These are phyloP conservation scores for Stigmatopora argus DNA, from an alignment of 2,113 vertebrate species.

Conservation along the genomic window DNA sequence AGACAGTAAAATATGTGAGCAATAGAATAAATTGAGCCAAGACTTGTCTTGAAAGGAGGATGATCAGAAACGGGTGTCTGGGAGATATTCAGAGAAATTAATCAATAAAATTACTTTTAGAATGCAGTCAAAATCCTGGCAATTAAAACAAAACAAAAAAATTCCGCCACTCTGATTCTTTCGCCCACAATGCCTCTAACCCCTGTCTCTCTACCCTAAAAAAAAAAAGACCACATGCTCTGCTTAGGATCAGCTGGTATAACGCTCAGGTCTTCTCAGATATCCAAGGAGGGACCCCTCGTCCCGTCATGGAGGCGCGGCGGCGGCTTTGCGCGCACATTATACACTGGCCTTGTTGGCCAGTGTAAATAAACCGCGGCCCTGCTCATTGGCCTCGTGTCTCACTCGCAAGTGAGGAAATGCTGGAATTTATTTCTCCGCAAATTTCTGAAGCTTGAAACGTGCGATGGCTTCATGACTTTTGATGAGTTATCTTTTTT, in stretches of 20 bases:
- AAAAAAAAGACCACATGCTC: slow-evolving; percentile 28
- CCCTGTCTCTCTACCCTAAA: slow-evolving; percentile 1
- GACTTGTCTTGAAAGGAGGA: not conserved
- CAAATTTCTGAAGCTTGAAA: slow-evolving; percentile 25
- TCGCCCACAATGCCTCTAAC: slow-evolving; percentile 29
- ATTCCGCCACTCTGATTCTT: not conserved
- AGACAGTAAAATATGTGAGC: not conserved
- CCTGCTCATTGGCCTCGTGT: slow-evolving; percentile 45
- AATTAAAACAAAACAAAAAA: not conserved
- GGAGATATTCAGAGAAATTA: slow-evolving; percentile 10
- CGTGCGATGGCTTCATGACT: slow-evolving; percentile 11
- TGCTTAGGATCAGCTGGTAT: slow-evolving; percentile 53
- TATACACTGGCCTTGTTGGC: slow-evolving; percentile 35
- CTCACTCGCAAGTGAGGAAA: slow-evolving; percentile 52
- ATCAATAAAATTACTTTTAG: slow-evolving; percentile 7
- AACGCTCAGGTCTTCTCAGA: slow-evolving; percentile 57
- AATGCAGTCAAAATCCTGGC: slow-evolving; percentile 14
- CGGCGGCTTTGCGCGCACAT: slow-evolving; percentile 33
- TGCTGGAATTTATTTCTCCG: slow-evolving; percentile 47
- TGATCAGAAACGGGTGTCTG: slow-evolving; percentile 9
- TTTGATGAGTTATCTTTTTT: not conserved
- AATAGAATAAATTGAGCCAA: not conserved
- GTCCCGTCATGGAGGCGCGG: slow-evolving; percentile 42
- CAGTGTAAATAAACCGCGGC: slow-evolving; percentile 62
- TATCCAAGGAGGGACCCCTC: slow-evolving; percentile 54